Evolutionary conservation across 2,888 invertebrate species (phyloP).

Genomic region (Rotaria magnacalcarata): DNA sequence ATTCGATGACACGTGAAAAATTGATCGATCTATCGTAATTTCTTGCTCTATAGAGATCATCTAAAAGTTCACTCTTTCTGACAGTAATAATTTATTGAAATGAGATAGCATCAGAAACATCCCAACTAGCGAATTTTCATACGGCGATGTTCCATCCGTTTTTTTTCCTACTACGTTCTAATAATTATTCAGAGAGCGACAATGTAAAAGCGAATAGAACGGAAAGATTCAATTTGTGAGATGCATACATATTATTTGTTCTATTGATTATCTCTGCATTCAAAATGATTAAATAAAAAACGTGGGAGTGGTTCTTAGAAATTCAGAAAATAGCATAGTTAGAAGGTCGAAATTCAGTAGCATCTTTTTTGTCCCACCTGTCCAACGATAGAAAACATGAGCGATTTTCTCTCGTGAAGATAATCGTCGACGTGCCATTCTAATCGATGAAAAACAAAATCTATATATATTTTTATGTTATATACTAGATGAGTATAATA

Average conservation of each 20-base stretch:
- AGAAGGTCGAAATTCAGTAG: neutral
- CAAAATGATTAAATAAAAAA: neutral
- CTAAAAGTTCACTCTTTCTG: neutral
- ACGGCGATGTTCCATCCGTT: neutral
- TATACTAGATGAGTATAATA: neutral
- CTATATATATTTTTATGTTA: neutral
- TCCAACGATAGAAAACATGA: neutral
- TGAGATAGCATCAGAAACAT: neutral
- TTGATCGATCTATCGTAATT: neutral
- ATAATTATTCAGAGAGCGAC: neutral
- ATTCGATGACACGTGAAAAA: constrained; percentile 2
- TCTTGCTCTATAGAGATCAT: neutral
- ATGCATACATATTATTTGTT: neutral
- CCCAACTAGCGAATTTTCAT: neutral
- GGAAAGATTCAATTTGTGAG: neutral
- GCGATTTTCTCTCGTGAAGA: neutral
- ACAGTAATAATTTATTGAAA: neutral
- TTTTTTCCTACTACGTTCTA: neutral
- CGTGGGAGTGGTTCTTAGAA: neutral
- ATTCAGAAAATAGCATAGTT: neutral
- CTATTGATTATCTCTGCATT: neutral
- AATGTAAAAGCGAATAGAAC: neutral
- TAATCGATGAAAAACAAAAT: neutral
- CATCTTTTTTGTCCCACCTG: neutral
- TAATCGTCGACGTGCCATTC: neutral